These are phyloP conservation scores for Rhabdornis inornatus DNA, from an alignment of 2,113 vertebrate genomes.

Conservation along the genomic window DNA sequence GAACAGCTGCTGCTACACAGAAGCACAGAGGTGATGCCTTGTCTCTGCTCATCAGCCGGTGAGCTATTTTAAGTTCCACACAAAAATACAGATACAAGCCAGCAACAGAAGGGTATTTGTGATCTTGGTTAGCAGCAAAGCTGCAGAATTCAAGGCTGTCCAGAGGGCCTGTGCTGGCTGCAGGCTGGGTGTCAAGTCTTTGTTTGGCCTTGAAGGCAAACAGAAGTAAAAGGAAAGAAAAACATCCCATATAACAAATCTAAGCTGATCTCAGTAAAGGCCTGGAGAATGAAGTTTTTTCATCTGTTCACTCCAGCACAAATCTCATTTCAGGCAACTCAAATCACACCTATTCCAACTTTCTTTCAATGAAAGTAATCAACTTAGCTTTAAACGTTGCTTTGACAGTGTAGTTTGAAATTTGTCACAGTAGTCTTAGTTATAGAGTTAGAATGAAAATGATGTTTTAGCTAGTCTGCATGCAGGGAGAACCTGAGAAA, in stretches of 20 bases:
- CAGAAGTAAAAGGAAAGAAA: not conserved
- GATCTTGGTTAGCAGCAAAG: not conserved
- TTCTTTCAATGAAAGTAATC: not conserved
- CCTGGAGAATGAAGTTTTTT: not conserved
- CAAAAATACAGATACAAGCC: accelerated
- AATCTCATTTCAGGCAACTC: not conserved
- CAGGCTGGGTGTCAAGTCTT: not conserved
- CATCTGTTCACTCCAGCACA: not conserved
- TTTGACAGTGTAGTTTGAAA: not conserved
- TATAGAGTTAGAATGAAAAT: not conserved
- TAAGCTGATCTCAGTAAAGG: not conserved
- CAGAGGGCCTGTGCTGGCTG: not conserved
- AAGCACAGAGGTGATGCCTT: not conserved
- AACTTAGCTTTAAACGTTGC: not conserved
- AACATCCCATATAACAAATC: not conserved
- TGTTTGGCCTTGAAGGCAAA: conserved; percentile 3
- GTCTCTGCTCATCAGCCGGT: not conserved
- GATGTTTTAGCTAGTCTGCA: not conserved
- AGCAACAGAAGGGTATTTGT: not conserved
- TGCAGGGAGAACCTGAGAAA: not conserved
- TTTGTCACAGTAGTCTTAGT: not conserved
- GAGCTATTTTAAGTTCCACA: not conserved
- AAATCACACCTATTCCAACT: not conserved
- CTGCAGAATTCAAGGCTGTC: not conserved
- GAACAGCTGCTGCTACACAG: not conserved